Conservation (phyloP, 2,797 vertebrate species). For the Silurus lanzhouensis region DNA sequence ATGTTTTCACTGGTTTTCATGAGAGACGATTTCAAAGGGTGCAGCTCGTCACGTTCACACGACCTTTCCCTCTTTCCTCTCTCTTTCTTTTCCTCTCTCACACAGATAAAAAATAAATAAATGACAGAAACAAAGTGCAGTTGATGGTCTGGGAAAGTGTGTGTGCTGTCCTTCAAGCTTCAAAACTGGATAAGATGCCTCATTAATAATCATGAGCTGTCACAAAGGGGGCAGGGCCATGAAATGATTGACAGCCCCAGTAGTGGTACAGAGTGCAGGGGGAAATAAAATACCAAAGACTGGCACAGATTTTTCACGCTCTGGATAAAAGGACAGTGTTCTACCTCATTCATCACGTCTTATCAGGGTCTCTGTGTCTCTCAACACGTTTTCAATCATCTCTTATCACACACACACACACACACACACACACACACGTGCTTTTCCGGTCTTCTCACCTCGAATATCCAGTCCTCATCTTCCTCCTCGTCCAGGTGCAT, state of each 20-base stretch:
- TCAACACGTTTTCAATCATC: not conserved
- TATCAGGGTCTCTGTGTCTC: not conserved
- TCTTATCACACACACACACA: not conserved
- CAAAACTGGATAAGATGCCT: not conserved
- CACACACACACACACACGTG: not conserved
- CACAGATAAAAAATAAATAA: not conserved
- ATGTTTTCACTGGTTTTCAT: not conserved
- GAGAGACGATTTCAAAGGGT: slow-evolving; percentile 8
- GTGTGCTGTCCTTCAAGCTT: not conserved
- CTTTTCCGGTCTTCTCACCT: slow-evolving; percentile 74
- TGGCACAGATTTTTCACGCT: not conserved
- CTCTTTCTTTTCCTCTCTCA: not conserved
- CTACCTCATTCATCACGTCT: not conserved
- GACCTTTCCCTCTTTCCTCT: not conserved
- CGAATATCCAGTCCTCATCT: slow-evolving; percentile 87
- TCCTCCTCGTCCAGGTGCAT: slow-evolving; percentile 89
- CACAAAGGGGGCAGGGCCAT: not conserved
- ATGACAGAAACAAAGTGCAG: not conserved
- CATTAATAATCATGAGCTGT: not conserved
- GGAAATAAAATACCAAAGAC: not conserved
- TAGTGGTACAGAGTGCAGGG: not conserved
- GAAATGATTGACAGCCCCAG: not conserved
- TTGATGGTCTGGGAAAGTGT: slow-evolving; percentile 1
- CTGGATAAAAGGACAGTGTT: not conserved
- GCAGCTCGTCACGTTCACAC: slow-evolving; percentile 1